Base-by-base conservation (phyloP, 2,113 vertebrate species). In the Laticauda colubrina region DNA sequence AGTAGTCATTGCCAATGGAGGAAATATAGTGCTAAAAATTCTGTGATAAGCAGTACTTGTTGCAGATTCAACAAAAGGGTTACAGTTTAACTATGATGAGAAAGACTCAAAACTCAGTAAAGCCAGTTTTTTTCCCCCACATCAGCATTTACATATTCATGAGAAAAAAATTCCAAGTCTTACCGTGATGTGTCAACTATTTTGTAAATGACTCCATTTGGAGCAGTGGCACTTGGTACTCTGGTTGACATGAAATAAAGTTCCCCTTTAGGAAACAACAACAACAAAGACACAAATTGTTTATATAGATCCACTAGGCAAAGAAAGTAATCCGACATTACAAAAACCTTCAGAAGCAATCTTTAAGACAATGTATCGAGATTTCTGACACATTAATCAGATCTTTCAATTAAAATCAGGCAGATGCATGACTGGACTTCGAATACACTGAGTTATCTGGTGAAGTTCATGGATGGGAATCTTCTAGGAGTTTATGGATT, bases 201-300 rank as follows among this genome's bases (percentile, higher is more conserved):
- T 96, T 99, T 99, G 97, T 99, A 99, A 93, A 99, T 94, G 1
- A 99, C 98, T 81, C 99, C 99, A 0, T 95, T 96, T 0, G 98
- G 96, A 8, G 98, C 98, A 0, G 98, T 98, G 48, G 99, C 98
- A 0, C 98, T 99, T 0, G 99, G 98, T 56, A 98, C 3, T 0
- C 97, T 98, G 0, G 99, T 99, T 0, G 99, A 99, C 98, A 99
- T 97, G 97, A 99, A 99, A 95, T 99, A 99, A 57, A 99, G 97
- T 96, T 99, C 99, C 10, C 99, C 99, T 99, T 92, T 2, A 85
- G 53, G 56, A 5, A 86, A 93, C 1, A 48, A 55, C 3, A 39
- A 92, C 45, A 93, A 48, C 86, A 29, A 1, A 45, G 24, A 1
- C 18, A 88, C 96, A 92, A 96, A 95, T 93, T 51, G 0, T 34